Evolutionary conservation across 2,113 vertebrate genomes (phyloP).

Genomic region (Thryonomys swinderianus): DNA sequence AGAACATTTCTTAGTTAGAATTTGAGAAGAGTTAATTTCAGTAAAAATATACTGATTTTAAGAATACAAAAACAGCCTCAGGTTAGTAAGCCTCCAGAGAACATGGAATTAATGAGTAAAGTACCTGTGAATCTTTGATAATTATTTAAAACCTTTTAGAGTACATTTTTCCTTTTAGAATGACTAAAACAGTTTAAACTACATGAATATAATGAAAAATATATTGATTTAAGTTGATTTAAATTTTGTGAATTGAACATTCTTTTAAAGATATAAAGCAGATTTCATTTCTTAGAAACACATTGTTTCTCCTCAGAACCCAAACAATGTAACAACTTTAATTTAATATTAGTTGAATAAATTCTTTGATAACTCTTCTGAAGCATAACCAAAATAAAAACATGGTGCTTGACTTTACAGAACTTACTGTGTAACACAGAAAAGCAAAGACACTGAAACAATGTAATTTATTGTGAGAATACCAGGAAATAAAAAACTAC

Average conservation of each 20-base stretch:
- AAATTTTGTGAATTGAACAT: conserved; percentile 21
- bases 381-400: conserved; percentile 30
- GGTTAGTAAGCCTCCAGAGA: neutral
- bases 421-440: neutral
- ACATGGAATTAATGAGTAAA: neutral
- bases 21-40: conserved; percentile 2
- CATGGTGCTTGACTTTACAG: neutral
- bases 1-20: neutral
- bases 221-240: neutral
- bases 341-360: neutral
- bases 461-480: neutral
- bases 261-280: conserved; percentile 17
- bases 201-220: neutral
- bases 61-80: neutral
- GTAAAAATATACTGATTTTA: neutral
- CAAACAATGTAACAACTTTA: conserved; percentile 25
- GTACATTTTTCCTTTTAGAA: conserved; percentile 1
- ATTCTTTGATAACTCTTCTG: neutral
- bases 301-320: neutral
- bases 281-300: conserved; percentile 31
- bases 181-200: neutral
- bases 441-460: neutral
- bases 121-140: neutral
- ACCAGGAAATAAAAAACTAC: neutral
- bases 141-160: neutral